Conservation (phyloP, 1,140 invertebrate species). For the Penaeus japonicus region DNA sequence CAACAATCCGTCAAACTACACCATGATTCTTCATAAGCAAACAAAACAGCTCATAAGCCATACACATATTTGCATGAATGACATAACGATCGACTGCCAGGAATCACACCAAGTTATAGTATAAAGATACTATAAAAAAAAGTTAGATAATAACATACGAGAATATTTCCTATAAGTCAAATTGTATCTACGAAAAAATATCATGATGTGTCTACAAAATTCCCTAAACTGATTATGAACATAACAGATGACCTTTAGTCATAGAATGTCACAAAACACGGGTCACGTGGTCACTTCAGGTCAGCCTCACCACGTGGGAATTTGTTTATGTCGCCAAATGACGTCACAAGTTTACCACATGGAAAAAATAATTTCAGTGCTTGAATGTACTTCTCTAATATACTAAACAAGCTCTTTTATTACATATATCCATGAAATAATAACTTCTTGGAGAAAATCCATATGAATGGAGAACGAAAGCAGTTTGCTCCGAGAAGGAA, state of each 20-base stretch:
- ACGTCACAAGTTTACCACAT: conserved; percentile 44
- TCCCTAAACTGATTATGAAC: background rate
- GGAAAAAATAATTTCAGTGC: background rate
- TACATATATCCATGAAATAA: too few relatives aligned
- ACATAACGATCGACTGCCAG: too few relatives aligned
- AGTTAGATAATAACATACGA: too few relatives aligned
- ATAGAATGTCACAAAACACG: conserved; percentile 34
- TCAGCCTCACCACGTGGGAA: conserved; percentile 50
- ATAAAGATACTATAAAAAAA: too few relatives aligned
- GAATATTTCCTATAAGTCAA: too few relatives aligned
- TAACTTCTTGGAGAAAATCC: background rate
- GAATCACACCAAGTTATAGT: too few relatives aligned
- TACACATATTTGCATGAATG: too few relatives aligned
- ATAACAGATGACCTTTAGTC: background rate
- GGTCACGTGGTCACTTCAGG: conserved; percentile 53
- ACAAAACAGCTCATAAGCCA: too few relatives aligned
- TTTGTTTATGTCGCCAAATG: conserved; percentile 56
- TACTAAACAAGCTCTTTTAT: background rate
- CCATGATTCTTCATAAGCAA: too few relatives aligned
- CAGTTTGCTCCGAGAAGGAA: background rate
- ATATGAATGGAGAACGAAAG: background rate
- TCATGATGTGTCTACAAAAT: background rate
- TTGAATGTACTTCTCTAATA: background rate
- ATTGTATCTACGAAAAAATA: too few relatives aligned
- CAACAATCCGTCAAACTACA: too few relatives aligned